These are phyloP conservation scores for Vimba vimba DNA, from an alignment of 2,113 vertebrate genomes.

Conservation along the genomic window DNA sequence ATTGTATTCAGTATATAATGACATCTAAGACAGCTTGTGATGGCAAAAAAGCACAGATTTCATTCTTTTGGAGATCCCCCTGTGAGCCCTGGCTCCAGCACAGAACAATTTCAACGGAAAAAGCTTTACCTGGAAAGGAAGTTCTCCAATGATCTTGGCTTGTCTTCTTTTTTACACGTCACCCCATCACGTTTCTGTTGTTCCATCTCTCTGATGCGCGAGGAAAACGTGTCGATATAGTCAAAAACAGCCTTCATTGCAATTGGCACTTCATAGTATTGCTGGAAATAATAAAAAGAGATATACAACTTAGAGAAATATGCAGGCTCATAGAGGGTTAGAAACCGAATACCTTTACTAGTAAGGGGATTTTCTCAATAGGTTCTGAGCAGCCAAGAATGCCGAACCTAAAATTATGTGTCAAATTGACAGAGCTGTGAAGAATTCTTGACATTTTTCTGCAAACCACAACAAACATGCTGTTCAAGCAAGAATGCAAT, in stretches of 20 bases:
- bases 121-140: slow-evolving; percentile 89
- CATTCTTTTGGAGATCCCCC: too few species aligned
- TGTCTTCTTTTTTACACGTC: slow-evolving; percentile 92
- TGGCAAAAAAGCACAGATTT: too few species aligned
- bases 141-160: slow-evolving; percentile 94
- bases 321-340: background rate
- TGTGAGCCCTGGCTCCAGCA: too few species aligned
- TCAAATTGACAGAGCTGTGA: slow-evolving; percentile 20
- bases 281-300: slow-evolving; percentile 74
- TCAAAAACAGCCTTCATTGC: slow-evolving; percentile 96
- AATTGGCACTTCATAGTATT: slow-evolving; percentile 97
- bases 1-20: too few species aligned
- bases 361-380: background rate
- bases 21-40: too few species aligned
- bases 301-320: background rate
- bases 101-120: background rate
- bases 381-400: slow-evolving; percentile 2
- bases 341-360: slow-evolving; percentile 4
- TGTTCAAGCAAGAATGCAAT: slow-evolving; percentile 19
- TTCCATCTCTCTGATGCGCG: slow-evolving; percentile 96
- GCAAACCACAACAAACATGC: slow-evolving; percentile 47
- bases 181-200: slow-evolving; percentile 95
- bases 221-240: slow-evolving; percentile 94
- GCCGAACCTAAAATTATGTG: slow-evolving; percentile 4
- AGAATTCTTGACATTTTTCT: slow-evolving; percentile 45